phyloP scores from a whole-genome alignment of 1,140 invertebrate species.

The Polypedilum vanderplanki region DNA sequence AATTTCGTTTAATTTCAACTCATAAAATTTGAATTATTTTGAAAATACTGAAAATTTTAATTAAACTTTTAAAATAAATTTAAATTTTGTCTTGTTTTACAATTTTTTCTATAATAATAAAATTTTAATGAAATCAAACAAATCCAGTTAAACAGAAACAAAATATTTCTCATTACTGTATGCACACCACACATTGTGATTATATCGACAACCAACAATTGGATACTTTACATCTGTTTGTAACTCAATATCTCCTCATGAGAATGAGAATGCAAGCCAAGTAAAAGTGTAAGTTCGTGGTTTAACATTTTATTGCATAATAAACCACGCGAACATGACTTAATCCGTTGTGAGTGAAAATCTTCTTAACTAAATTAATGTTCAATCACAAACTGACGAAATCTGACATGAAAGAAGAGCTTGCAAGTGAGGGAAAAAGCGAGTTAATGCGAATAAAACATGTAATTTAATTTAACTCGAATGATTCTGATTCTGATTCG shows the following conservation, averaged over 20 bases:
- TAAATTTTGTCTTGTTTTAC: no score
- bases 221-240: slow-evolving; percentile 17
- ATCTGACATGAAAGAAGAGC: neutral
- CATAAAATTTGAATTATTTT: no score
- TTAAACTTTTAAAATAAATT: no score
- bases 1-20: no score
- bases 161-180: slow-evolving; percentile 1
- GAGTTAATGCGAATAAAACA: slow-evolving; percentile 1
- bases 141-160: no score
- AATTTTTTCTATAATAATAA: no score
- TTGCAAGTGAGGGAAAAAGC: neutral
- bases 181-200: slow-evolving; percentile 9
- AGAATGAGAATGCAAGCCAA: neutral
- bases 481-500: neutral
- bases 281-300: neutral
- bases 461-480: slow-evolving; percentile 17
- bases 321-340: neutral
- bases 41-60: no score
- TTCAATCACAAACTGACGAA: neutral
- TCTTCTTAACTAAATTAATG: neutral
- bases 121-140: no score
- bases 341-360: neutral
- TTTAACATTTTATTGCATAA: neutral
- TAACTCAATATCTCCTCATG: neutral
- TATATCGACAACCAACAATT: neutral